A percentile compares a stretch with the other conserved stretches of the same genome.
Conservation (phyloP, 2,888 invertebrate genomes). For the Amblyjoppa proteus region DNA sequence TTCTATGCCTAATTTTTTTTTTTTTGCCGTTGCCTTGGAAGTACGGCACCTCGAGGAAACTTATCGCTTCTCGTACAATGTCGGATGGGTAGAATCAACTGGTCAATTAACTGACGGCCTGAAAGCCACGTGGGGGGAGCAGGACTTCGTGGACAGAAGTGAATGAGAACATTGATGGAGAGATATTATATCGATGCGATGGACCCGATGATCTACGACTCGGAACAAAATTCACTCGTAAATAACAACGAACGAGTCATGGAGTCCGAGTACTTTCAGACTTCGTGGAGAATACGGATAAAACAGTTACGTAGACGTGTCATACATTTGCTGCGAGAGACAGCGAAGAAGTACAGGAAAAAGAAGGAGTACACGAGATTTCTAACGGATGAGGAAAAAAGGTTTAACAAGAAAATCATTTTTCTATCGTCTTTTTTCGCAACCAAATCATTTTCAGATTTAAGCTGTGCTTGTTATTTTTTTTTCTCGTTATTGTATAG, state of each 20-base stretch:
- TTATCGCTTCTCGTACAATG: neutral
- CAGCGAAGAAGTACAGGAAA: constrained; percentile 80
- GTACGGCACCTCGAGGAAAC: neutral
- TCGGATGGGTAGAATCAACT: neutral
- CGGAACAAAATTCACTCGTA: constrained; percentile 46
- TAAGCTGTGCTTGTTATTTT: neutral
- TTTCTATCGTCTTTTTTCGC: neutral
- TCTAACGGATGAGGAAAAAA: constrained; percentile 90
- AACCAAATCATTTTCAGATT: neutral
- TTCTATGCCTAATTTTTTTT: neutral
- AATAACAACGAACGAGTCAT: constrained; percentile 67
- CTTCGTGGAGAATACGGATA: constrained; percentile 80
- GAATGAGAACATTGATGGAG: neutral
- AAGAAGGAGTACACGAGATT: constrained; percentile 88
- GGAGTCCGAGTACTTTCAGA: constrained; percentile 80
- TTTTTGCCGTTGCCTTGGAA: neutral
- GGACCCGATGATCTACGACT: constrained; percentile 30
- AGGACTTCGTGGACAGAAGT: neutral
- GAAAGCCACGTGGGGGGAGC: neutral
- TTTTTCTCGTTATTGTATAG: no score
- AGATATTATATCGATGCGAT: constrained; percentile 18
- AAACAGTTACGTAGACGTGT: constrained; percentile 77
- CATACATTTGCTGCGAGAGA: constrained; percentile 74
- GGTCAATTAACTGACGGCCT: neutral
- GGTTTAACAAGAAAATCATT: constrained; percentile 84